Conservation (phyloP, 2,113 vertebrate species). For the Coregonus clupeaformis region DNA sequence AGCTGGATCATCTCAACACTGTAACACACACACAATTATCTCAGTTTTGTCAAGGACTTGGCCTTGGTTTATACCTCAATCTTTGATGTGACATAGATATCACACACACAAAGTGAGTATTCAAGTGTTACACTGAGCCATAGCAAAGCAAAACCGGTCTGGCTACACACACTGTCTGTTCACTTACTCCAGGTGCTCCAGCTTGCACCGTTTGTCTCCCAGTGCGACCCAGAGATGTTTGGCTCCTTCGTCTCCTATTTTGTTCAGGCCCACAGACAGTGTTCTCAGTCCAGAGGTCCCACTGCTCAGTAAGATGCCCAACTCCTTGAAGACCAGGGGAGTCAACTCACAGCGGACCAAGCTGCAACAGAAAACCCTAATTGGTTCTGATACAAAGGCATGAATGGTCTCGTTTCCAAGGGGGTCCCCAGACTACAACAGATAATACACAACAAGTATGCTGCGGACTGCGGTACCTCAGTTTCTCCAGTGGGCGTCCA, state of each 20-base stretch:
- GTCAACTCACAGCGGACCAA: constrained; percentile 61
- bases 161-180: no score
- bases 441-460: no score
- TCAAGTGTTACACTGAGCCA: background rate
- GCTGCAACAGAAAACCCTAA: constrained; percentile 40
- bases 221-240: constrained; percentile 66
- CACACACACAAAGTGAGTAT: background rate
- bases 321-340: constrained; percentile 44
- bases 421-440: no score
- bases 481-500: constrained; percentile 49
- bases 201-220: constrained; percentile 54
- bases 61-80: no score
- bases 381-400: background rate
- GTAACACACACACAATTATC: background rate
- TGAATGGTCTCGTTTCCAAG: background rate
- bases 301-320: constrained; percentile 56
- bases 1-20: constrained; percentile 61
- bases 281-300: constrained; percentile 50
- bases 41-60: no score
- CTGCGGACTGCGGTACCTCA: constrained; percentile 38
- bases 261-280: constrained; percentile 54
- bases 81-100: no score
- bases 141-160: no score
- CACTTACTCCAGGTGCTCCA: constrained; percentile 71
- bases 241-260: constrained; percentile 58